Evolutionary conservation across 2,797 vertebrate species (phyloP), one percentile per base, ranked within the genome.

Genomic region (Nannoperca australis): DNA sequence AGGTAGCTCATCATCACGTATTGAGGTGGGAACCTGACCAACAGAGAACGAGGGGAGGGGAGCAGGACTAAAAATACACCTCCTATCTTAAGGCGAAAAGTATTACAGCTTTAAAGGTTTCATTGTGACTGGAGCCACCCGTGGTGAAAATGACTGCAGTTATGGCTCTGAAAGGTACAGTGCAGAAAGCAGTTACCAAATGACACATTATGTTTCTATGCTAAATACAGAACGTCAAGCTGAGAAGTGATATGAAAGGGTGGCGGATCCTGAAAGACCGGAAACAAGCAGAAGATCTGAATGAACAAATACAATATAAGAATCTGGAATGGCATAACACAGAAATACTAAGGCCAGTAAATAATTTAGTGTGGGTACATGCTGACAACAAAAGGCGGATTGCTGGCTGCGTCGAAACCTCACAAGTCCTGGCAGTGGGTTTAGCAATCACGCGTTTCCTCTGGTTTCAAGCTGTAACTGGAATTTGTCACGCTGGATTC

Each of bases 401-500:
- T 84, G 79, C 71, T 72, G 58, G 30, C 70, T 61, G 18, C n/a
- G 53, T 71, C 49, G 62, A 53, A 70, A 67, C 62, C 79, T 75
- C 44, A 51, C 50, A 55, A 71, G 58, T 68, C 44, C 50, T 68
- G 20, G 47, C 60, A 54, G 56, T 9, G 49, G 59, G 76, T 74
- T 82, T 59, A 59, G 77, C 73, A 75, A 79, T 84, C 53, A 44
- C 71, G 73, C 56, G 63, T 76, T 79, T 75, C 38, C 66, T 80
- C 61, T 62, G 45, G 18, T 76, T 77, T 66, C 27, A 6, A 75
- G 75, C 77, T 58, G 45, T 7, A 75, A 36, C 34, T 50, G 53
- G 63, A 73, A 83, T 76, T 74, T 51, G 78, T 85, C 74, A 73
- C 1, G 51, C 59, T 55, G 78, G 85, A 59, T 87, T 87, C 36